Evolutionary conservation across 2,797 vertebrate genomes (phyloP), one percentile per base, ranked within the genome.

Genomic region (Staurois parvus): DNA sequence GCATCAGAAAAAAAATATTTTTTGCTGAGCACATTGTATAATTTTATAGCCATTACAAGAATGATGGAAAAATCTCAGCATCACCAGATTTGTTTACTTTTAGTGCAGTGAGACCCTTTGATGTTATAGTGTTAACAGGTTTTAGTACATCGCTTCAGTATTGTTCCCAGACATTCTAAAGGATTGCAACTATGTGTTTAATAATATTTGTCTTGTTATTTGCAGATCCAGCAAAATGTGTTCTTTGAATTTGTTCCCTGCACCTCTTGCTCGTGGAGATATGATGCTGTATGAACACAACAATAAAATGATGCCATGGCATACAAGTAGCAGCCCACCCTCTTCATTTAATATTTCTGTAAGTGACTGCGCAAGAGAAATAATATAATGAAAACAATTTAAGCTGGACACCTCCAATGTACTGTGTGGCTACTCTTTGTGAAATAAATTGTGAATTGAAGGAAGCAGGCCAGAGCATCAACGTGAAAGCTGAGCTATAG

Each of bases 281-380:
- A 90, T 94, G 52, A 96, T 96, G 0, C 90, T 98, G 32, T 98
- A 95, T 37, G 98, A 99, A 89, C 92, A 94, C 84, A 97, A 97
- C 90, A 98, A 99, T 88, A 94, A 95, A 75, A 90, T 99, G 88
- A 91, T 97, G 45, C 93, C 94, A 0, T 95, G 94, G 52, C 83
- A 17, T 13, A 88, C 87, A 82, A 81, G 88, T 0, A 94, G 95
- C 68, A 93, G 91, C 87, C 91, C 91, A n/a, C 92, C 93, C 29
- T 88, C 93, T 6, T 76, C 91, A 87, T 92, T 90, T 52, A 93
- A 93, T 69, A 93, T 93, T 87, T 95, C 95, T 95, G 97, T 97
- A 70, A 85, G 83, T 13, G 21, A 21, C 52, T 24, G 6, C 8
- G 7, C 7, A 24, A 59, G 7, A 59, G 6, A 59, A 8, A 1